Conservation (phyloP, 2,797 vertebrate genomes). For the Zalophus californianus region DNA sequence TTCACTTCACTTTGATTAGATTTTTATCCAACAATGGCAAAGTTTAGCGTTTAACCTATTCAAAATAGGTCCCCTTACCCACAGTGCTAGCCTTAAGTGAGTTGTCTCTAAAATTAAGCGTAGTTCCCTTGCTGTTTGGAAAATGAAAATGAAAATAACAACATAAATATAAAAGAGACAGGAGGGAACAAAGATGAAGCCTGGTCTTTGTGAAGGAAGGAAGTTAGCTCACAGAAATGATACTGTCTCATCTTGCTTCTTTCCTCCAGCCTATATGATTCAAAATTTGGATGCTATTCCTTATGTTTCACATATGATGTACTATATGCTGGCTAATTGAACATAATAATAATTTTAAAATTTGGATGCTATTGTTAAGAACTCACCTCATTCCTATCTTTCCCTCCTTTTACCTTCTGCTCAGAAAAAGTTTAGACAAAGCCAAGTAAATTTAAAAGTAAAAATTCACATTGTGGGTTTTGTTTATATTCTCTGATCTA, state of each 20-base stretch:
- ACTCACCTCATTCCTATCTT: background rate
- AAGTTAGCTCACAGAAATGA: constrained; percentile 28
- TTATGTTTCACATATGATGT: too few species aligned
- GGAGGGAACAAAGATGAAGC: background rate
- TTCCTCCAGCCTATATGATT: background rate
- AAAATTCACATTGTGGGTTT: background rate
- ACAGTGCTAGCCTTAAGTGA: constrained; percentile 14
- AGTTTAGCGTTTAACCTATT: background rate
- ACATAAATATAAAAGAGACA: constrained; percentile 23
- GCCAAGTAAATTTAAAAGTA: background rate
- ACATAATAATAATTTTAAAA: background rate
- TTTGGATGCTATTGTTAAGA: background rate
- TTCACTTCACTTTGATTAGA: background rate
- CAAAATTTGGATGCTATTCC: background rate
- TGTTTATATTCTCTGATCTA: constrained; percentile 15
- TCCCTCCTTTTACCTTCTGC: background rate
- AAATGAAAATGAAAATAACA: constrained; percentile 63
- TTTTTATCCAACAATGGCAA: background rate
- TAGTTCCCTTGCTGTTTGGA: background rate
- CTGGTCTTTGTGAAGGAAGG: constrained; percentile 31
- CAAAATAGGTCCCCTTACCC: background rate
- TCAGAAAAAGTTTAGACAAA: constrained; percentile 7
- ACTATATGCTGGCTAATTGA: too few species aligned
- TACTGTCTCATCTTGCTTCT: constrained; percentile 11
- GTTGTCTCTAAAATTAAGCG: constrained; percentile 19